These are phyloP conservation scores for Phylloscopus collybita DNA, from an alignment of 2,797 vertebrate species.

Conservation along the genomic window DNA sequence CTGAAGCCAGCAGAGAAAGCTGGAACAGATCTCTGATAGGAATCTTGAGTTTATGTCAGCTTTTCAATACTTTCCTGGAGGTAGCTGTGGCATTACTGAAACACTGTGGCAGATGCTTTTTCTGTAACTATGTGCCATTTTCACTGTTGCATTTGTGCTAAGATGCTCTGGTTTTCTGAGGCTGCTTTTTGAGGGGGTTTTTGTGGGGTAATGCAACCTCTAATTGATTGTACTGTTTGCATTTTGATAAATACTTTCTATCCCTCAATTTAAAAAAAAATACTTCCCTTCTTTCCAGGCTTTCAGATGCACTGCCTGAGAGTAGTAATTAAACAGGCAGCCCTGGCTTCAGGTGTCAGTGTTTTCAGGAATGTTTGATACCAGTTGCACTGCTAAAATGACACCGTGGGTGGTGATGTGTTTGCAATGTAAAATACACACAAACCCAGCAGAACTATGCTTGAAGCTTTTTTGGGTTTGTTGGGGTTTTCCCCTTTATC, in stretches of 20 bases:
- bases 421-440: conserved; percentile 7
- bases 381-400: background rate
- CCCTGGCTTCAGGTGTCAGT: background rate
- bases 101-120: background rate
- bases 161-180: background rate
- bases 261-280: background rate
- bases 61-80: background rate
- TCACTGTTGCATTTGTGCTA: background rate
- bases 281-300: background rate
- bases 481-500: background rate
- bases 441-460: background rate
- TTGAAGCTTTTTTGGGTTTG: background rate
- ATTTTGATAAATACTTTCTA: background rate
- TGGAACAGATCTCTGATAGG: background rate
- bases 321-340: background rate
- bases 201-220: background rate
- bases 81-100: background rate
- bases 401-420: background rate
- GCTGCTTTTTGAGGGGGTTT: background rate
- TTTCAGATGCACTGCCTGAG: background rate
- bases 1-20: background rate
- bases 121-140: background rate
- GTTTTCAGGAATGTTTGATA: conserved; percentile 24
- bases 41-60: background rate
- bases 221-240: background rate